Conservation (phyloP, 2,888 invertebrate species). For the Pseudoips prasinana region DNA sequence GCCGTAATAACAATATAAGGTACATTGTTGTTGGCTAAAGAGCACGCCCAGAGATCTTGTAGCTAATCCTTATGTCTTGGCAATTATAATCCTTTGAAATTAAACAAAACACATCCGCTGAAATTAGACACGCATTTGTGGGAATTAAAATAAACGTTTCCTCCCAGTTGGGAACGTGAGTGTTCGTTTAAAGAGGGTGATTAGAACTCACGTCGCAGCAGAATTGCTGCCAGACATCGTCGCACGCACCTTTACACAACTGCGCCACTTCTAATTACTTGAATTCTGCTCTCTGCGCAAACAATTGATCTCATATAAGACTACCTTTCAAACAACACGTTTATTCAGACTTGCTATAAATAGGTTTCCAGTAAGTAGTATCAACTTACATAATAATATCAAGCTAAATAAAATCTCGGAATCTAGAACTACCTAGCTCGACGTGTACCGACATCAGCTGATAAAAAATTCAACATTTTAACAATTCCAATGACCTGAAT, state of each 20-base stretch:
- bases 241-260: constrained; percentile 48
- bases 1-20: no score
- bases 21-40: constrained; percentile 4
- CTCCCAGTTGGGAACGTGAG: constrained; percentile 57
- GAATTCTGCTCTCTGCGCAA: constrained; percentile 24
- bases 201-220: constrained; percentile 61
- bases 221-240: constrained; percentile 54
- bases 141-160: constrained; percentile 72
- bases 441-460: no score
- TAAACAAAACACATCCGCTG: constrained; percentile 64
- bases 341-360: no score
- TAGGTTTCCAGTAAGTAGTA: no score
- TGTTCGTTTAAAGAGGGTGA: constrained; percentile 65
- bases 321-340: constrained; percentile 11
- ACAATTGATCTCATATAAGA: constrained; percentile 35
- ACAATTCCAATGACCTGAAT: constrained; percentile 50
- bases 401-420: constrained; percentile 12
- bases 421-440: no score
- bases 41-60: constrained; percentile 12
- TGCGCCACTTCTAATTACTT: constrained; percentile 34
- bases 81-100: constrained; percentile 58
- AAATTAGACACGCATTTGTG: constrained; percentile 72
- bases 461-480: constrained; percentile 36
- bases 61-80: constrained; percentile 32
- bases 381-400: constrained; percentile 11